These are phyloP conservation scores for Drosophila tropicalis DNA, from an alignment of 1,140 invertebrate genomes.

Conservation along the genomic window DNA sequence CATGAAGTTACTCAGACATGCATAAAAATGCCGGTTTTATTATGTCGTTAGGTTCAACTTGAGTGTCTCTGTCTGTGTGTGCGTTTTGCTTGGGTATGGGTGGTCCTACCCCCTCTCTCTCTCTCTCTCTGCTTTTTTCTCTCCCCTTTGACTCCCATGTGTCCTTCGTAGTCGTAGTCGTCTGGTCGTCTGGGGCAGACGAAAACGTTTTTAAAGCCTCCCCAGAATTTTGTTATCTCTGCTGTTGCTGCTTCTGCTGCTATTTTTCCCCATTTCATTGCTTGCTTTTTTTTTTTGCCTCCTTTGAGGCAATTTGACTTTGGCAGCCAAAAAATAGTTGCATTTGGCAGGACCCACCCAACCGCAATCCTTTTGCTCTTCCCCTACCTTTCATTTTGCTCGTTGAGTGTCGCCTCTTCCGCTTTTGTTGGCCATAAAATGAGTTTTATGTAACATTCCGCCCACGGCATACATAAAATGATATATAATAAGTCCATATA, in stretches of 20 bases:
- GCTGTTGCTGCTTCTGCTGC: not conserved
- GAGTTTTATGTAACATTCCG: constrained; percentile 75
- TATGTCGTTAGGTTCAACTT: constrained; percentile 67
- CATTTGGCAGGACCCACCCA: constrained; percentile 22
- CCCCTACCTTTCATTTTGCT: not conserved
- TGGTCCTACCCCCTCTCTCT: constrained; percentile 18
- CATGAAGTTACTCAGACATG: constrained; percentile 81
- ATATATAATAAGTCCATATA: constrained; percentile 55
- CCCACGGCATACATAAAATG: constrained; percentile 68
- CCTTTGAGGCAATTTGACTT: constrained; percentile 45
- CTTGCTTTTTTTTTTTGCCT: constrained; percentile 1
- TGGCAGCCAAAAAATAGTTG: constrained; percentile 48
- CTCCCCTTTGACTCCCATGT: constrained; percentile 1
- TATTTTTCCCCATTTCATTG: constrained; percentile 5
- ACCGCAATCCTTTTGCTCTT: not conserved
- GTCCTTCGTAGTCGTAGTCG: constrained; percentile 39
- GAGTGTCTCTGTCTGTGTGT: constrained; percentile 39
- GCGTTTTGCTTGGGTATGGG: constrained; percentile 30
- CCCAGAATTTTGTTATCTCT: constrained; percentile 36
- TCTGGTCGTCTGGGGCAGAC: constrained; percentile 47
- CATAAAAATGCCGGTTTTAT: constrained; percentile 81
- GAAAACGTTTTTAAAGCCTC: constrained; percentile 47
- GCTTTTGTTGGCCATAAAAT: constrained; percentile 62
- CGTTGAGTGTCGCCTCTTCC: not conserved
- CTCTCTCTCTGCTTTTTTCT: not conserved